Conservation (phyloP, 2,113 vertebrate species). For the Euleptes europaea region DNA sequence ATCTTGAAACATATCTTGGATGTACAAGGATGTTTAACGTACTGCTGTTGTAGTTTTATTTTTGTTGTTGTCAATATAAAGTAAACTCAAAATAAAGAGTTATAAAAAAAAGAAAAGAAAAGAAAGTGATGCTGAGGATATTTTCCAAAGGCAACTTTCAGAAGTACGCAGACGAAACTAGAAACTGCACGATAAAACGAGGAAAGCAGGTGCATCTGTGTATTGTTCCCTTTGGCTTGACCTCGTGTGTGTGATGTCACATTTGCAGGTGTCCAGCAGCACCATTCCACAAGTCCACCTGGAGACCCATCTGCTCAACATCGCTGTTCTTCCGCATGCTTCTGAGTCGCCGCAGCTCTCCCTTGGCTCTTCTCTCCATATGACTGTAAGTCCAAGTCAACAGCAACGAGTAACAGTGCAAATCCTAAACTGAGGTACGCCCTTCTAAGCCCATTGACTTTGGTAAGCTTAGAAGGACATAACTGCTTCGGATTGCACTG, state of each 20-base stretch:
- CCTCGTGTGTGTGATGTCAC: background rate
- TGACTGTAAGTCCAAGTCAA: slow-evolving; percentile 81
- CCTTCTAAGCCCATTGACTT: no score
- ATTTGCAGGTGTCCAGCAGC: slow-evolving; percentile 83
- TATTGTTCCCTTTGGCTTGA: background rate
- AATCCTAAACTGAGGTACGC: background rate
- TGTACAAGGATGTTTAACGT: no score
- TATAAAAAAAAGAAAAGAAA: no score
- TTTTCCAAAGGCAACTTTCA: background rate
- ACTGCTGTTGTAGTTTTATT: no score
- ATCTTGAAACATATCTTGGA: no score
- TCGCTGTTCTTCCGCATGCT: slow-evolving; percentile 86
- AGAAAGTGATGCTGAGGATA: background rate
- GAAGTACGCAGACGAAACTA: background rate
- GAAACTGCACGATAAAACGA: background rate
- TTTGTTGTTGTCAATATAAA: no score
- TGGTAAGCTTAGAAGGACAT: no score
- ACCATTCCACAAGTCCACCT: slow-evolving; percentile 56
- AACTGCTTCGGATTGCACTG: no score
- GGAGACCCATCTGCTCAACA: slow-evolving; percentile 84
- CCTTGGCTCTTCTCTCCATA: slow-evolving; percentile 83
- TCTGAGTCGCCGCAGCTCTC: slow-evolving; percentile 80
- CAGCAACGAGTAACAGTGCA: fast-evolving
- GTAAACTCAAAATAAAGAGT: no score
- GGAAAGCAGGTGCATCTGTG: background rate